A percentile compares a stretch with the other conserved stretches of the same genome.
Evolutionary conservation across 1,140 invertebrate genomes (phyloP).

Genomic region (Holotrichia oblita): DNA sequence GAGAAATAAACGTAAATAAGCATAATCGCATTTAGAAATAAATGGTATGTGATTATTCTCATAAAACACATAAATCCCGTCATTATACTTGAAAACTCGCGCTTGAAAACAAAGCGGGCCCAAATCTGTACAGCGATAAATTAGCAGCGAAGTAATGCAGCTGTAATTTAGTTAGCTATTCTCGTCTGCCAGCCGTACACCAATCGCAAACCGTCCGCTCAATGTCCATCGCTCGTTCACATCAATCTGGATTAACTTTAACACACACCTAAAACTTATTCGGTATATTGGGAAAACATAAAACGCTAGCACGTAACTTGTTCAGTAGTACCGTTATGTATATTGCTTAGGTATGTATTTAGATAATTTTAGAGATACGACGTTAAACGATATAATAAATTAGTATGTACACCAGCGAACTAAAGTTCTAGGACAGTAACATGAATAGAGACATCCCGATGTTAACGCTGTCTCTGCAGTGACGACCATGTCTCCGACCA

Average conservation of each 20-base stretch:
- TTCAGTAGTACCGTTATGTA: background rate
- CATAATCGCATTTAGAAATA: conserved; percentile 25
- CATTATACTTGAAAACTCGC: conserved; percentile 35
- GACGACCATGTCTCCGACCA: no score
- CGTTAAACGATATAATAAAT: no score
- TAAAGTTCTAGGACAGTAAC: no score
- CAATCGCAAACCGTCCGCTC: background rate
- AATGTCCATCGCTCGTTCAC: conserved; percentile 9
- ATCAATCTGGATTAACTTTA: conserved; percentile 40
- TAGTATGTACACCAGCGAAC: no score
- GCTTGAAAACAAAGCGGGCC: conserved; percentile 36
- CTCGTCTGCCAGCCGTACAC: conserved; percentile 13
- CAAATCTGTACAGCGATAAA: conserved; percentile 37
- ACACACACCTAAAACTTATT: conserved; percentile 23
- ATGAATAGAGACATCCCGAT: no score
- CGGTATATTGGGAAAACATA: conserved; percentile 18
- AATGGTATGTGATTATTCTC: conserved; percentile 32
- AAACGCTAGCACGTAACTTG: background rate
- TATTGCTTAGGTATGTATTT: no score
- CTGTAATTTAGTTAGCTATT: conserved; percentile 33
- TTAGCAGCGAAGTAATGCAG: conserved; percentile 35
- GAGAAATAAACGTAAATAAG: conserved; percentile 14
- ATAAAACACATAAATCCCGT: conserved; percentile 38
- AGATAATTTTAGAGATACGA: no score
- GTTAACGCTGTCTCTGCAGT: no score